These are phyloP conservation scores for Andricus quercusramuli DNA, from an alignment of 2,888 invertebrate species.

Conservation along the genomic window DNA sequence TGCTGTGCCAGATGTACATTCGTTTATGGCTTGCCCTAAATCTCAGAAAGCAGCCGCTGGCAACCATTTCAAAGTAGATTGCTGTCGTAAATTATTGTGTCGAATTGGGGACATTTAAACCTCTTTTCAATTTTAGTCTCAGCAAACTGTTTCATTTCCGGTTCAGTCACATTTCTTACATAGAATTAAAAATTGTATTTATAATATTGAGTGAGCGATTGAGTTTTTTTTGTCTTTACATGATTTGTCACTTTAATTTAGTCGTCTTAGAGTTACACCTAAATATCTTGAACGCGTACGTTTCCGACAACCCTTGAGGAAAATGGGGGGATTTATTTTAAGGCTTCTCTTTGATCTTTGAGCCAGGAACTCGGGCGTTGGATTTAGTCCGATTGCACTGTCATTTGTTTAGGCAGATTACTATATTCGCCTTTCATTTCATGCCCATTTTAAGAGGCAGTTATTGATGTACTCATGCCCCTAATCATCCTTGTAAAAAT, in stretches of 20 bases:
- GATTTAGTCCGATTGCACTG: slow-evolving; percentile 35
- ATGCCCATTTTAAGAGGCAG: slow-evolving; percentile 5
- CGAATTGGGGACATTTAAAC: slow-evolving; percentile 2
- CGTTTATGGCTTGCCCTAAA: neutral
- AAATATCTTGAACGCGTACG: slow-evolving; percentile 44
- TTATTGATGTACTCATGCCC: slow-evolving; percentile 24
- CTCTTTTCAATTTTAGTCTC: neutral
- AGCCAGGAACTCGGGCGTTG: slow-evolving; percentile 22
- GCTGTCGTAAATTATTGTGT: slow-evolving; percentile 2
- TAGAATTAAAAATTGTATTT: neutral
- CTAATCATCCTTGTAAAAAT: slow-evolving; percentile 22
- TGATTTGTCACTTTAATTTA: slow-evolving; percentile 9
- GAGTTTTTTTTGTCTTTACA: neutral
- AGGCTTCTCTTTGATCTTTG: slow-evolving; percentile 47
- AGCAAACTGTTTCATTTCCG: neutral
- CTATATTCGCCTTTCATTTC: slow-evolving; percentile 12
- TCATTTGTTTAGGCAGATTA: slow-evolving; percentile 38
- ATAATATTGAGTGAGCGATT: neutral
- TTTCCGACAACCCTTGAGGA: slow-evolving; percentile 43
- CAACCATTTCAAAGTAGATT: neutral
- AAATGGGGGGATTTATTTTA: slow-evolving; percentile 46
- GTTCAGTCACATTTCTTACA: neutral
- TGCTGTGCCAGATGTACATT: slow-evolving; percentile 13
- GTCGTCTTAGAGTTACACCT: slow-evolving; percentile 15
- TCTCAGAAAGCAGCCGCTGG: neutral